Percentiles rank a stretch among this genome's conserved stretches.
These are phyloP conservation scores for Tenualosa ilisha DNA, from an alignment of 2,797 vertebrate genomes.

Conservation along the genomic window DNA sequence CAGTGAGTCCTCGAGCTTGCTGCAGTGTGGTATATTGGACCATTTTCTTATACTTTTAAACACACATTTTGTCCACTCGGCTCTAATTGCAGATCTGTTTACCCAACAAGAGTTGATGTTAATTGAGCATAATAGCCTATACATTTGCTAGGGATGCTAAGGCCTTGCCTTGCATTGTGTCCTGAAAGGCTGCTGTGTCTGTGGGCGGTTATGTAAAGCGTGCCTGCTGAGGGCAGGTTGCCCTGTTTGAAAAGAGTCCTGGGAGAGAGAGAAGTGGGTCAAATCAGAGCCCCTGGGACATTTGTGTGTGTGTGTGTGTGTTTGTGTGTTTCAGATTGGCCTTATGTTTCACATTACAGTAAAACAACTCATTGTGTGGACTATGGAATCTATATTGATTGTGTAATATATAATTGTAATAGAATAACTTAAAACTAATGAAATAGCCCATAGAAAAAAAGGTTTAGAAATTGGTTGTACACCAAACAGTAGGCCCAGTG, in stretches of 20 bases:
- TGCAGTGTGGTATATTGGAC: not conserved
- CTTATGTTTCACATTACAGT: not conserved
- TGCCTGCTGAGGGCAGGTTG: constrained; percentile 11
- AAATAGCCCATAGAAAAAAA: no score
- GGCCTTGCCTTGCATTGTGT: not conserved
- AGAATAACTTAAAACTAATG: no score
- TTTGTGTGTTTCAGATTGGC: not conserved
- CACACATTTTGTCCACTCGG: not conserved
- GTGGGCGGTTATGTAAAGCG: not conserved
- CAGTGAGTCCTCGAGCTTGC: not conserved
- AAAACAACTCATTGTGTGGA: no score
- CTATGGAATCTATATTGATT: no score
- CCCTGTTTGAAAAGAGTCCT: not conserved
- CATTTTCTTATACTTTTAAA: no score
- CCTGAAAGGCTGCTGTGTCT: not conserved
- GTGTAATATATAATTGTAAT: no score
- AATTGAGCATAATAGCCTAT: constrained; percentile 3
- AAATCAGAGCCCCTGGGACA: not conserved
- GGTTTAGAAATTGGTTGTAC: no score
- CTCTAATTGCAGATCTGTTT: not conserved
- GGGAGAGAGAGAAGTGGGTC: not conserved
- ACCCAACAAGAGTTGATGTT: not conserved
- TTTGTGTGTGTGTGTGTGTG: not conserved
- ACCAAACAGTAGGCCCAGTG: no score
- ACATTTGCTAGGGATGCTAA: not conserved